Evolutionary conservation across 1,140 invertebrate genomes (phyloP).

Genomic region (Hirudo medicinalis): DNA sequence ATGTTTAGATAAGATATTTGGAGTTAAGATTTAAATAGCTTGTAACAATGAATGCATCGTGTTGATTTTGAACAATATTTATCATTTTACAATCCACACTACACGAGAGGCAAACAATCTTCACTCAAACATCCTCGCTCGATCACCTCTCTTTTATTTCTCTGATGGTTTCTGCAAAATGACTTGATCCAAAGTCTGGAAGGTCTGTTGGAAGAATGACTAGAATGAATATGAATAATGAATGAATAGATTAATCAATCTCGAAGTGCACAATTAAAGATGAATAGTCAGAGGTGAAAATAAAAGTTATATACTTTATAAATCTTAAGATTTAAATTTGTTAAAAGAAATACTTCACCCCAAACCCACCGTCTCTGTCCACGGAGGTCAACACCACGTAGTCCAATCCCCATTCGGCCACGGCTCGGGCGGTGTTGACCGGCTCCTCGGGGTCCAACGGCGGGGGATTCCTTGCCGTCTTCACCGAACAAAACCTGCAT

Average conservation of each 20-base stretch:
- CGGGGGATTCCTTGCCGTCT: conserved; percentile 80
- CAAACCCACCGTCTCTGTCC: conserved; percentile 70
- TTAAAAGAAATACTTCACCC: background rate
- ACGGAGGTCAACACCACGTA: conserved; percentile 97
- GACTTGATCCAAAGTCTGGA: conserved; percentile 72
- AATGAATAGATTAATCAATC: background rate
- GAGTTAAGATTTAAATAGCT: too few species aligned
- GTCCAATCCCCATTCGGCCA: conserved; percentile 84
- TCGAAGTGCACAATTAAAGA: conserved; percentile 15
- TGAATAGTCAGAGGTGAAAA: background rate
- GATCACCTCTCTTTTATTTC: conserved; percentile 45
- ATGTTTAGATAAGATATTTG: too few species aligned
- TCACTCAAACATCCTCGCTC: background rate
- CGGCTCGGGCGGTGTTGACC: conserved; percentile 76
- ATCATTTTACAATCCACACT: too few species aligned
- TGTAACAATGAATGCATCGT: too few species aligned
- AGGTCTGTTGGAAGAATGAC: conserved; percentile 52
- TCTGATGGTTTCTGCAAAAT: conserved; percentile 77
- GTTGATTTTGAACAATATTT: too few species aligned
- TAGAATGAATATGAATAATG: too few species aligned
- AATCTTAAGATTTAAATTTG: background rate
- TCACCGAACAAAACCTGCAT: conserved; percentile 96
- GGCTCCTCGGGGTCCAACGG: conserved; percentile 82
- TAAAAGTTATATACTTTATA: conserved; percentile 17
- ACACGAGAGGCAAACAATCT: too few species aligned